Percentiles rank a stretch among this genome's conserved stretches.
Evolutionary conservation across 2,113 vertebrate genomes (phyloP).

Genomic region (Zootoca vivipara): DNA sequence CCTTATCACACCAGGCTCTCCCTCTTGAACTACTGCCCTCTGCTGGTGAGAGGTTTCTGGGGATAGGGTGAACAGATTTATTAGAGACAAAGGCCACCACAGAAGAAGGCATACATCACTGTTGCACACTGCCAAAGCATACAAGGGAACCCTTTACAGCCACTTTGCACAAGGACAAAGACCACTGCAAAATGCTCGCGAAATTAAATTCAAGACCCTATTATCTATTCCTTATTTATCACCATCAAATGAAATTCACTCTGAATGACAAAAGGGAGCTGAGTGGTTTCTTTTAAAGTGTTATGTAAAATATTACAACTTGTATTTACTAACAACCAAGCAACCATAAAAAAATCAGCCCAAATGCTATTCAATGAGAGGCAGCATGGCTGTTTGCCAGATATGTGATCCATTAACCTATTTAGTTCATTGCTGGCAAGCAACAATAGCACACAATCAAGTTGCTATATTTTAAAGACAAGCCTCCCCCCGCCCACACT

Average conservation of each 20-base stretch:
- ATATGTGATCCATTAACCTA: slow-evolving; percentile 75
- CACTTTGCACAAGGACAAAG: slow-evolving; percentile 9
- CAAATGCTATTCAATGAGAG: slow-evolving; percentile 51
- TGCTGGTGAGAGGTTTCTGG: background rate
- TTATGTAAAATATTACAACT: slow-evolving; percentile 46
- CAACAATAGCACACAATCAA: slow-evolving; percentile 72
- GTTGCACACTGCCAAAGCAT: background rate
- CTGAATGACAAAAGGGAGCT: slow-evolving; percentile 19
- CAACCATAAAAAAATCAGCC: slow-evolving; percentile 54
- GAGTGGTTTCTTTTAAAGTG: slow-evolving; percentile 31
- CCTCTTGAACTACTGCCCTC: background rate
- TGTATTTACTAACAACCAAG: slow-evolving; percentile 62
- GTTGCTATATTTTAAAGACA: slow-evolving; percentile 71
- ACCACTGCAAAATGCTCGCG: background rate
- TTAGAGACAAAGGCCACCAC: background rate
- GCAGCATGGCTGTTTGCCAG: slow-evolving; percentile 70
- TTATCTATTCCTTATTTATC: slow-evolving; percentile 9
- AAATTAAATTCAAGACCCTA: background rate
- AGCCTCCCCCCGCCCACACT: slow-evolving; percentile 54
- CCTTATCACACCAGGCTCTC: background rate
- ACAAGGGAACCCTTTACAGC: slow-evolving; percentile 3
- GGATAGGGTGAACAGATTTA: background rate
- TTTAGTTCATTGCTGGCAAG: slow-evolving; percentile 78
- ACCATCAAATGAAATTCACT: background rate
- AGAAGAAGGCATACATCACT: background rate